Base-by-base conservation (phyloP, 2,888 invertebrate genomes). In the Drosophila fulvimacula region DNA sequence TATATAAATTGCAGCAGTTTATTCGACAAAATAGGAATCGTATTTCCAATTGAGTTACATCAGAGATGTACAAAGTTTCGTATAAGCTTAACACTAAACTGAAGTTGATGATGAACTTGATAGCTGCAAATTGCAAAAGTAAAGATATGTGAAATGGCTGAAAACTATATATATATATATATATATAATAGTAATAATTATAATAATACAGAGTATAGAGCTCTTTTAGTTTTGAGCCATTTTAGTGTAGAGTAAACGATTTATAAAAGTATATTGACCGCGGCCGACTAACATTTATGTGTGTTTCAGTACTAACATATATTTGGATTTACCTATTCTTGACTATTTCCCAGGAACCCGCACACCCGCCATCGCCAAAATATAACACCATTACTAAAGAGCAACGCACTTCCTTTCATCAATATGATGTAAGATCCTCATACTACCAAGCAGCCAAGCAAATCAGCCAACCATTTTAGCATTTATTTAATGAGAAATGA, bases 381-480 rank as follows among this genome's bases (percentile, higher is more conserved):
- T 91, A 90, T 88, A 92, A 89, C 75, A 82, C 81, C 61, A 85
- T 90, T 76, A 85, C 90, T 71, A 90, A 90, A 87, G 92, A 93
- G 88, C 89, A 91, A 84, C 91, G 93, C 79, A 86, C 88, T 66
- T 91, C 92, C 81, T 91, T 90, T 82, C 91, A 91, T 80, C 92
- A 92, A 81, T 91, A 91, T 82, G 92, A 93, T 91, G 93, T 93
- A 92, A 92, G 92, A 88, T 72, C 46, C 67, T 48, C 38, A 41
- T 27, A n/a, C 49, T 19, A 27, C 19, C 38, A 21, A 53, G 32
- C 55, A 36, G 27, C 17, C 48, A 56, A 60, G 24, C 34, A 36
- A 21, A 49, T 48, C 64, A 64, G 32, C 39, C 49, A 61, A 59
- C 30, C 59, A 42, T 58, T 69, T 64, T 65, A 65, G 27, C 59